Conservation (phyloP, 1,140 invertebrate genomes). For the Kradibia gibbosae region DNA sequence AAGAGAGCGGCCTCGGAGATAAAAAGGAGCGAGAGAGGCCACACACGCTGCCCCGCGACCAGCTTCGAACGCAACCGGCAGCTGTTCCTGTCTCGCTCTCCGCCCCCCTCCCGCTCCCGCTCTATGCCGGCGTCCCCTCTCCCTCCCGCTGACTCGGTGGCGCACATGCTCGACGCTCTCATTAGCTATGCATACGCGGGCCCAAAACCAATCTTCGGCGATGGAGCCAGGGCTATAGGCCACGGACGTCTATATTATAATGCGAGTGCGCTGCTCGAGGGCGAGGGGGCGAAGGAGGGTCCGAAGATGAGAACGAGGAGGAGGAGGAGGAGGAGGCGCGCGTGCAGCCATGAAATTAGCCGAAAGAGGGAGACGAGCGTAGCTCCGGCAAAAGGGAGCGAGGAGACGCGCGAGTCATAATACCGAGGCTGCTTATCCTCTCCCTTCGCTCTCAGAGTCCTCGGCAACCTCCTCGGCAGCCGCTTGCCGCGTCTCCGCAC, state of each 20-base stretch:
- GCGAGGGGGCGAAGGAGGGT: conserved; percentile 45
- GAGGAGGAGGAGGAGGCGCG: conserved; percentile 16
- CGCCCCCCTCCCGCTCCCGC: conserved; percentile 46
- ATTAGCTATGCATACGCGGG: conserved; percentile 68
- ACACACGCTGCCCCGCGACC: conserved; percentile 54
- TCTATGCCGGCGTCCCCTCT: conserved; percentile 52
- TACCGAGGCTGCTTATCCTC: conserved; percentile 52
- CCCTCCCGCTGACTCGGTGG: conserved; percentile 53
- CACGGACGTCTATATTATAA: conserved; percentile 72
- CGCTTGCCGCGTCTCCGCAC: conserved; percentile 25
- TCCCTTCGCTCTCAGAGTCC: neutral
- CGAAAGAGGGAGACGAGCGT: conserved; percentile 27
- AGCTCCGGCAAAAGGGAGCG: conserved; percentile 50
- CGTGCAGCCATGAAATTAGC: conserved; percentile 41
- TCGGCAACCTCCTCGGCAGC: neutral
- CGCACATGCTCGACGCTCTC: conserved; percentile 54
- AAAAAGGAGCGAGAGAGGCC: conserved; percentile 46
- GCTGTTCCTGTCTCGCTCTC: conserved; percentile 49
- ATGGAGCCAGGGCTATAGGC: conserved; percentile 52
- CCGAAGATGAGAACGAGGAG: conserved; percentile 47
- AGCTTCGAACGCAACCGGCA: neutral
- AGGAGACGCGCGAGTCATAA: conserved; percentile 56
- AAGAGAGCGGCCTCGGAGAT: conserved; percentile 11
- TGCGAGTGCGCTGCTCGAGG: conserved; percentile 54
- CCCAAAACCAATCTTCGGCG: conserved; percentile 66